Percentiles rank a stretch among this genome's conserved stretches.
These are phyloP conservation scores for Trogon surrucura DNA, from an alignment of 2,113 vertebrate species.

Conservation along the genomic window DNA sequence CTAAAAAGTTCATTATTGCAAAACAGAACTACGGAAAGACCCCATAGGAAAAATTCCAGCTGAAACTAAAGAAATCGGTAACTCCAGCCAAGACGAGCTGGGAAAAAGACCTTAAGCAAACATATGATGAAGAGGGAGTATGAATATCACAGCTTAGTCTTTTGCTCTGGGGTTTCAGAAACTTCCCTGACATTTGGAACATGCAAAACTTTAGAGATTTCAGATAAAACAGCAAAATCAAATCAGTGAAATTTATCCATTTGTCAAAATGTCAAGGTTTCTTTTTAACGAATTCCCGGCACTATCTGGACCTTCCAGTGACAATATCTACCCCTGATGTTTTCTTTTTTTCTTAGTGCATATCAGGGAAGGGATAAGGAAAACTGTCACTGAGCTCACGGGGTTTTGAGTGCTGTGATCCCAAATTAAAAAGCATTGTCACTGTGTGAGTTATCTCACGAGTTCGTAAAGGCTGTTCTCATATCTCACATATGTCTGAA, in stretches of 20 bases:
- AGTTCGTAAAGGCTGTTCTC: neutral
- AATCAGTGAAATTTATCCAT: neutral
- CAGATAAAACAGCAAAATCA: constrained; percentile 6
- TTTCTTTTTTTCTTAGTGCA: neutral
- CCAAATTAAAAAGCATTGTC: neutral
- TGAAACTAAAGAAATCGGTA: neutral
- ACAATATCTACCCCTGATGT: neutral
- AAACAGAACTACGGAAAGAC: neutral
- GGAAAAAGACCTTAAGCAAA: neutral
- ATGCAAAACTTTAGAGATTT: neutral
- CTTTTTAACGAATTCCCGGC: constrained; percentile 2
- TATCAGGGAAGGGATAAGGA: neutral
- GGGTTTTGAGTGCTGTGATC: neutral
- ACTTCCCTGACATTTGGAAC: constrained; percentile 20
- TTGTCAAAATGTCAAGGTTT: constrained; percentile 36
- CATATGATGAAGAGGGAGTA: neutral
- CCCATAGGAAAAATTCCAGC: neutral
- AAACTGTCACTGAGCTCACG: neutral
- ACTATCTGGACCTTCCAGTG: neutral
- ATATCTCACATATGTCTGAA: neutral
- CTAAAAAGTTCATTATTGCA: neutral
- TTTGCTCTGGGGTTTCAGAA: neutral
- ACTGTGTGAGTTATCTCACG: neutral
- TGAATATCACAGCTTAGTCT: neutral
- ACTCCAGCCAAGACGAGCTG: neutral